Conservation (phyloP, 2,888 invertebrate species). For the Argynnis bischoffii region DNA sequence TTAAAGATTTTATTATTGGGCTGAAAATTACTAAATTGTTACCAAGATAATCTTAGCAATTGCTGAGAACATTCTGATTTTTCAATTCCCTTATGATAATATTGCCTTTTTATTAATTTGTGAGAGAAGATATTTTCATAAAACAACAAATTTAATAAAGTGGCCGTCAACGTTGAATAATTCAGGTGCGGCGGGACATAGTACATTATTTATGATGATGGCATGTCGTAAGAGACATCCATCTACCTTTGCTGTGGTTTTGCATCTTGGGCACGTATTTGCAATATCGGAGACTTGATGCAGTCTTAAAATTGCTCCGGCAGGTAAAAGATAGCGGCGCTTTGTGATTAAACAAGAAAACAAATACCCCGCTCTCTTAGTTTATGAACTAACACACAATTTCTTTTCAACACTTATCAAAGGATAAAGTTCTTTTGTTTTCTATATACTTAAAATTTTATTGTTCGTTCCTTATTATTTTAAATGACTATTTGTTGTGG, state of each 20-base stretch:
- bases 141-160: constrained; percentile 80
- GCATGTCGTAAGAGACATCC: constrained; percentile 72
- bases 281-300: constrained; percentile 60
- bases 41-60: constrained; percentile 36
- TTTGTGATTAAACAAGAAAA: constrained; percentile 32
- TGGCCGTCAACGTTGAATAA: constrained; percentile 75
- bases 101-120: constrained; percentile 53
- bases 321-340: constrained; percentile 33
- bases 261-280: constrained; percentile 73
- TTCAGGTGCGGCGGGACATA: constrained; percentile 66
- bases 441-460: too few species aligned
- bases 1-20: constrained; percentile 7
- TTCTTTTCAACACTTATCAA: background rate
- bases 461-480: too few species aligned
- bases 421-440: constrained; percentile 12
- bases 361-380: constrained; percentile 19
- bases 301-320: constrained; percentile 42
- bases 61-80: constrained; percentile 38
- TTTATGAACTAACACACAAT: constrained; percentile 13
- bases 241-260: constrained; percentile 73
- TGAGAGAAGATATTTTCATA: constrained; percentile 64
- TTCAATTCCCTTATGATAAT: constrained; percentile 43
- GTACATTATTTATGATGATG: constrained; percentile 81
- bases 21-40: constrained; percentile 33
- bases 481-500: too few species aligned